Percentiles rank a stretch among this genome's conserved stretches.
Conservation (phyloP, 2,888 invertebrate genomes). For the Amblyjoppa proteus region DNA sequence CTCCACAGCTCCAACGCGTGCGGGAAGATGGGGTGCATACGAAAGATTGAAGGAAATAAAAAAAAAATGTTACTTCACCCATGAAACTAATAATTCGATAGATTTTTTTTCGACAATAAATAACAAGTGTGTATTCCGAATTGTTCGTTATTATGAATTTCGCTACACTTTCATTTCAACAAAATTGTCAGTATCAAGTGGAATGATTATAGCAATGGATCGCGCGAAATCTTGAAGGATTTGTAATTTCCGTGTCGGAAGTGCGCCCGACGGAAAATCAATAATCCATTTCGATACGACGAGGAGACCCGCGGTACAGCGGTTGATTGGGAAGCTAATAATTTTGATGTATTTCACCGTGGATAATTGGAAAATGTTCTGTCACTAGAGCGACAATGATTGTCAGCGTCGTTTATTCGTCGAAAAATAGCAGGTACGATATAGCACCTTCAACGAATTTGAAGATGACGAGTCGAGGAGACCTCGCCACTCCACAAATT, state of each 20-base stretch:
- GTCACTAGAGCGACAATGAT: constrained; percentile 17
- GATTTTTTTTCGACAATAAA: not conserved
- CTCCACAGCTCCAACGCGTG: not conserved
- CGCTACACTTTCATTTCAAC: not conserved
- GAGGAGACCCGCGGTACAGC: not conserved
- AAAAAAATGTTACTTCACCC: not conserved
- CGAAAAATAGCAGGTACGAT: constrained; percentile 10
- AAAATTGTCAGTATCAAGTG: not conserved
- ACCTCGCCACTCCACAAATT: not conserved
- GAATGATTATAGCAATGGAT: not conserved
- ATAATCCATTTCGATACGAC: constrained; percentile 34
- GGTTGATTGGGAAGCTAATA: not conserved
- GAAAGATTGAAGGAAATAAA: not conserved
- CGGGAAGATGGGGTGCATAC: not conserved
- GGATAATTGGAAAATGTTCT: not conserved
- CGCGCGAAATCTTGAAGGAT: not conserved
- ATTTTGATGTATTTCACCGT: not conserved
- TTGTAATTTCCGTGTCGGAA: constrained; percentile 17
- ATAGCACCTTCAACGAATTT: not conserved
- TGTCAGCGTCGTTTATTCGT: not conserved
- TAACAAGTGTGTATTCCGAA: not conserved
- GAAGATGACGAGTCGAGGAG: not conserved
- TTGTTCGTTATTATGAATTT: not conserved
- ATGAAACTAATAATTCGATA: not conserved
- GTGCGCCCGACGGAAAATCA: constrained; percentile 15